Base-by-base conservation (phyloP, 2,797 vertebrate species). In the Galagoides demidoff region DNA sequence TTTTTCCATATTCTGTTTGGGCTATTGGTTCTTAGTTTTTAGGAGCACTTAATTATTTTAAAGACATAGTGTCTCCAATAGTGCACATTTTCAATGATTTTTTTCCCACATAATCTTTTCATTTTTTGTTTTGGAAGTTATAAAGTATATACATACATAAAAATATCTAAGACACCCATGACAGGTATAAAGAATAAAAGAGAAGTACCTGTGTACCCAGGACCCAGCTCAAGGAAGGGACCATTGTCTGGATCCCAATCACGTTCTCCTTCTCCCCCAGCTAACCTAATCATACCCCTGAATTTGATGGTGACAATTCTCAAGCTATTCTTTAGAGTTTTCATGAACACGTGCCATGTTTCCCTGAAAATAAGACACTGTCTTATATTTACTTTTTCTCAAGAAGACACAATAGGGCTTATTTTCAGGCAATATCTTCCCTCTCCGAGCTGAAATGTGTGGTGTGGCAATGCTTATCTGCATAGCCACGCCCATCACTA, bases 211-310 rank as follows among this genome's bases (percentile, higher is more conserved):
- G 0, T 27, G 14, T 25, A 3, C 82, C 14, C 7, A 5, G n/a
- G 12, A 43, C 3, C 25, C 84, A 55, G 52, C 4, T 20, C 14
- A 66, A 77, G 17, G 23, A 3, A 8, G 4, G n/a, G 27, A 29
- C 31, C 5, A 6, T n/a, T 74, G 31, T 22, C 22, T 17, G 0
- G 8, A 2, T 4, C 25, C 25, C 0, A 1, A 3, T 31, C 49
- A 0, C 1, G 0, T 10, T 37, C 14, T 22, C 19, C 19, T 9
- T 1, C 59, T 63, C 27, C 12, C 11, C 5, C 1, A 37, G 29
- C 6, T 34, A 29, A 39, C 34, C 11, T 2, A 55, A 1, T 64
- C 43, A 4, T 13, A 31, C 9, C 66, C 17, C 49, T 0, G 16
- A 29, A 66, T 43, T 57, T 31, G 10, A 37, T 13, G 37, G 17